Conservation (phyloP, 35 echinoderm and acorn worm species). For the Apostichopus californicus region DNA sequence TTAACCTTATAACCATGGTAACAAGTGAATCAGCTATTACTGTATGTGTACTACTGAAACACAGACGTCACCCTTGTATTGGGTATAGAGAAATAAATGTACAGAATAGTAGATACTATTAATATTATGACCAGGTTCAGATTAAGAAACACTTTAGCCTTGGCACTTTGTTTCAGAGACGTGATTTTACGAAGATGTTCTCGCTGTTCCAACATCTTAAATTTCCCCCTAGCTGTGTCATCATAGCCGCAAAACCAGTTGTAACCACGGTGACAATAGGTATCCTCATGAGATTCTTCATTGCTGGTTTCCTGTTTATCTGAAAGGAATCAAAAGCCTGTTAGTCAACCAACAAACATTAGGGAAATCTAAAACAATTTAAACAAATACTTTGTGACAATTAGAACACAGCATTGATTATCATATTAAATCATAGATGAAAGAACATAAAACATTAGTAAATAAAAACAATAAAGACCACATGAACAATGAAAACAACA, state of each 20-base stretch:
- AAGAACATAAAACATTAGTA: no score
- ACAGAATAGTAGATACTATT: conserved; percentile 39
- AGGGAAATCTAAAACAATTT: no score
- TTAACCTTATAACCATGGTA: no score
- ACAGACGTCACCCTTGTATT: conserved; percentile 19
- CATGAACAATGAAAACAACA: no score
- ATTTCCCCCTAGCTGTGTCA: conserved; percentile 38
- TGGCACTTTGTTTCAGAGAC: conserved; percentile 69
- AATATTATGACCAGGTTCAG: conserved; percentile 74
- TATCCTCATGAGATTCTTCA: neutral
- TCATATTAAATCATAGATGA: no score
- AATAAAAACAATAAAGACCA: no score
- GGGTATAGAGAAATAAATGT: conserved; percentile 60
- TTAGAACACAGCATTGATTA: no score
- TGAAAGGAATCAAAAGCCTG: neutral
- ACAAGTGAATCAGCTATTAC: no score
- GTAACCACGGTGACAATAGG: conserved; percentile 58
- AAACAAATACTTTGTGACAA: no score
- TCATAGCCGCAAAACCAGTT: conserved; percentile 91
- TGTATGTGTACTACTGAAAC: no score
- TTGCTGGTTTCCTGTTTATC: neutral
- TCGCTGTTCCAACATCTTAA: conserved; percentile 27
- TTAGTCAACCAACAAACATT: no score
- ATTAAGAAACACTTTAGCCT: conserved; percentile 76
- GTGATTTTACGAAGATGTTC: conserved; percentile 62